Base-by-base conservation (phyloP, 2,888 invertebrate genomes). In the Aporophyla nigra region DNA sequence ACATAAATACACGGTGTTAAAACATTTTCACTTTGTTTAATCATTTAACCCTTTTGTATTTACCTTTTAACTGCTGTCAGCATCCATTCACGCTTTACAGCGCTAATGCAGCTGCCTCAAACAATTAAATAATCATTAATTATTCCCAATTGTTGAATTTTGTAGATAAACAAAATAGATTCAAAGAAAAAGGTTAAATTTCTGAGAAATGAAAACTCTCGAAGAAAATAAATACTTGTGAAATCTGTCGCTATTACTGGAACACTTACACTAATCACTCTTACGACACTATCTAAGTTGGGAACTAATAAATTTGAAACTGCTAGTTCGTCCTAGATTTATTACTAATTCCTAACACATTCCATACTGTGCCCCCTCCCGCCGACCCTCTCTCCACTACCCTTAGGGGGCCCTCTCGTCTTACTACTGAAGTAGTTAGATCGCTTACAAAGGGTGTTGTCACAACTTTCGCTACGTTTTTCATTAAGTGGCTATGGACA, bases 241-340 rank as follows among this genome's bases (percentile, higher is more conserved):
- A 16, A 19, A 16, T 53, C 12, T 43, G 21, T 27, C 10, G n/a
- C 49, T 49, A 14, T n/a, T 14, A 56, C 24, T 56, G 1, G 33
- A 14, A 14, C 76, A 63, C 49, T 56, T 24, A 0, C 4, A 66
- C 61, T 16, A n/a, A 51, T 58, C 33, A 54, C 54, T 76, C 33
- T n/a, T 3, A 33, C 10, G 43, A 27, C 62, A 46, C 33, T 67
- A 7, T 46, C 49, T 24, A 12, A 62, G 54, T 78, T 58, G 46
- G 33, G 27, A 66, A 56, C 80, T 66, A 71, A 84, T 62, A 84
- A 62, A 84, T 80, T 72, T 53, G 62, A 33, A 80, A 68, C 58
- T 58, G n/a, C 40, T 80, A 33, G 19, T 63, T 58, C 46, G 53
- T 68, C 16, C 53, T 80, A 63, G 72, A 80, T 84, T 80, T 67